Conservation (phyloP, 1,140 invertebrate species). For the Drosophila yakuba region DNA sequence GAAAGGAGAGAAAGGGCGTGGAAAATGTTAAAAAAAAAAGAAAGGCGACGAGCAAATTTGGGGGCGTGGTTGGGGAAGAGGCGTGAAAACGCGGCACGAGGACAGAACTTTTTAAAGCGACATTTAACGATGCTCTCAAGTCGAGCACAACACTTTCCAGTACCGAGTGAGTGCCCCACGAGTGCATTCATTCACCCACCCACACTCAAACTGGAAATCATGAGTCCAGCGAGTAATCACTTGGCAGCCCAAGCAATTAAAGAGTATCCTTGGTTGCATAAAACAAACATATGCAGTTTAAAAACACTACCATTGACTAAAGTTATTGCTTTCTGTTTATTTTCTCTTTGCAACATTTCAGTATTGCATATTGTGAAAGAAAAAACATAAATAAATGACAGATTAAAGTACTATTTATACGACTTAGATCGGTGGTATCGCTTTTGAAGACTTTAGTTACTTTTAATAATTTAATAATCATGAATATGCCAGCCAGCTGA, state of each 20-base stretch:
- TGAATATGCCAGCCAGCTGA: background rate
- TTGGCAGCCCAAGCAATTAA: background rate
- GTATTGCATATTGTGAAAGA: too few relatives aligned
- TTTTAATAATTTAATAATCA: background rate
- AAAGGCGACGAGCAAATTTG: background rate
- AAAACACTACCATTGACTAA: background rate
- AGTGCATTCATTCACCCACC: slow-evolving; percentile 27
- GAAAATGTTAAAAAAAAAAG: background rate
- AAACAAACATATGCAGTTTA: background rate
- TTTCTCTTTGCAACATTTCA: background rate
- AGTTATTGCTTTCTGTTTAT: background rate
- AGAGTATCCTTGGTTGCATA: slow-evolving; percentile 2
- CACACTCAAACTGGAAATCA: slow-evolving; percentile 1
- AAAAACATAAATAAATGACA: too few relatives aligned
- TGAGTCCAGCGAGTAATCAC: slow-evolving; percentile 19
- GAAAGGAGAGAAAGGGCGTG: background rate
- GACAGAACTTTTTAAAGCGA: slow-evolving; percentile 66
- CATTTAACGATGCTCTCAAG: slow-evolving; percentile 57
- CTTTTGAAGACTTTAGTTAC: background rate
- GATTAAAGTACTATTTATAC: too few relatives aligned
- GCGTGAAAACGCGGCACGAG: background rate
- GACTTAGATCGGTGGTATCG: too few relatives aligned
- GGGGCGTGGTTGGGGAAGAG: slow-evolving; percentile 5
- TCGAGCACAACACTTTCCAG: slow-evolving; percentile 21
- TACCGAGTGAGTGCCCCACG: slow-evolving; percentile 26